Base-by-base conservation (phyloP, 2,113 vertebrate genomes). In the Rhodinocichla rosea region DNA sequence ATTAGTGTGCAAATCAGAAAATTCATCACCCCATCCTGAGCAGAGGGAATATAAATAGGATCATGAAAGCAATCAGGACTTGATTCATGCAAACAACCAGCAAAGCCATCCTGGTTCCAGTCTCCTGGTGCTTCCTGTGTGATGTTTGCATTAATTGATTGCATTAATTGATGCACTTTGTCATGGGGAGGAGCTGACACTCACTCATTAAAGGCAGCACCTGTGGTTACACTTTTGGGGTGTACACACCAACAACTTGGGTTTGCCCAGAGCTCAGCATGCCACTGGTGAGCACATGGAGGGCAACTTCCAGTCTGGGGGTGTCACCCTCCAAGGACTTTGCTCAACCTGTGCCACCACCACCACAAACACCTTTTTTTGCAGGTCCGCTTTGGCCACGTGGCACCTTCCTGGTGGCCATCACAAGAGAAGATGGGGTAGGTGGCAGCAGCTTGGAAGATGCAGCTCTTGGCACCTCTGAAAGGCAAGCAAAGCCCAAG, bases 401-500 rank as follows among this genome's bases (percentile, higher is more conserved):
- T 1, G 0, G n/a, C 37, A 85, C 16, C 37, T 80, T 83, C 30
- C 32, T 0, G 3, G 24, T 52, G 33, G 60, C 75, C 71, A 53
- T 23, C 59, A 6, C 3, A 20, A 60, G 26, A 74, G 24, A 75
- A 71, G 59, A 76, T 30, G 57, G n/a, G 20, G 33, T 47, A 87
- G 44, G 57, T 33, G 33, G 77, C 44, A 64, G 56, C 49, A 91
- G 24, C 59, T 47, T 89, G 28, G 76, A 89, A 95, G 83, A 93
- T 10, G 28, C 28, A 73, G 86, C n/a, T 19, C 50, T 10, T 42
- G 44, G 57, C 37, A 87, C 44, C n/a, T 75, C 86, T 89, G 74
- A 90, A 82, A 92, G 57, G 50, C 91, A 89, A 82, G 70, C 74
- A 70, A 78, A 94, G 74, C 5, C 77, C 65, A 91, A 79, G 47